Percentiles rank a stretch among this genome's conserved stretches.
These are phyloP conservation scores for Zaprionus vittiger DNA, from an alignment of 1,140 invertebrate genomes.

Conservation along the genomic window DNA sequence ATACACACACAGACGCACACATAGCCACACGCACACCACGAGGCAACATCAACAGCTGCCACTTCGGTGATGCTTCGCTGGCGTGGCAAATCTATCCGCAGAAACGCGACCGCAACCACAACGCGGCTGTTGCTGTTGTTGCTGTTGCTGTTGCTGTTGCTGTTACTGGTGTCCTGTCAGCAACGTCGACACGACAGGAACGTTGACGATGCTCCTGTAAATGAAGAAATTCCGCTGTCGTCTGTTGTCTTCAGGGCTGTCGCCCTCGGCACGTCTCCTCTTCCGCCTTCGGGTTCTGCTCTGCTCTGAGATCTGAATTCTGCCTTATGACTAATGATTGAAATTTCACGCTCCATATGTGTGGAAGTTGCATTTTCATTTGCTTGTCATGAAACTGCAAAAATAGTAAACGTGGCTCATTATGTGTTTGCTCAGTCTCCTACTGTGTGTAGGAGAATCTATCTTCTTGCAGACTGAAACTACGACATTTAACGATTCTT, in stretches of 20 bases:
- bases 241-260: constrained; percentile 68
- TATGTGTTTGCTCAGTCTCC: constrained; percentile 18
- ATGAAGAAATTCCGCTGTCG: constrained; percentile 73
- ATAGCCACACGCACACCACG: constrained; percentile 9
- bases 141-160: neutral
- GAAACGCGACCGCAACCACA: constrained; percentile 63
- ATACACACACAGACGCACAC: constrained; percentile 21
- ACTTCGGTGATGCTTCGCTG: constrained; percentile 34
- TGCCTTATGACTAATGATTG: constrained; percentile 67
- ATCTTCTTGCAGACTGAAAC: neutral
- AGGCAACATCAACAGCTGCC: constrained; percentile 65
- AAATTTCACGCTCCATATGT: constrained; percentile 52
- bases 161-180: constrained; percentile 42
- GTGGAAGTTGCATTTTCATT: constrained; percentile 55
- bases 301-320: neutral
- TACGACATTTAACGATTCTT: constrained; percentile 29
- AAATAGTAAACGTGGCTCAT: constrained; percentile 60
- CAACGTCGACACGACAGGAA: constrained; percentile 59
- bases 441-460: constrained; percentile 20
- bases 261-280: constrained; percentile 37
- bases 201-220: constrained; percentile 62
- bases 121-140: constrained; percentile 50
- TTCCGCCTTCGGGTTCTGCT: neutral
- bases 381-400: constrained; percentile 67
- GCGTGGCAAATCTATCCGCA: constrained; percentile 69